Evolutionary conservation across 2,888 invertebrate genomes (phyloP), one percentile per base, ranked within the genome.

Genomic region (Drosophila sordidula): DNA sequence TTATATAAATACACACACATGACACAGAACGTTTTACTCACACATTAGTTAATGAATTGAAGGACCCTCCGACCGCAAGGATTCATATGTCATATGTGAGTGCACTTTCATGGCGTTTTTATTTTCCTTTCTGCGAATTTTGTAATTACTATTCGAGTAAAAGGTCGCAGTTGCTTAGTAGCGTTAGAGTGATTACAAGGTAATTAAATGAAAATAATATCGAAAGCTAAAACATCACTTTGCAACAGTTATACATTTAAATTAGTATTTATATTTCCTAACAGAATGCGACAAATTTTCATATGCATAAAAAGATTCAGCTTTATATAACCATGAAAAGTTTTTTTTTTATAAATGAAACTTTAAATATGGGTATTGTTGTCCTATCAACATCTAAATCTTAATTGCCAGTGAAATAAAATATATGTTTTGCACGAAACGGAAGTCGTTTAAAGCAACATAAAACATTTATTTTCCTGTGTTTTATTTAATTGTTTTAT

Each of bases 1-100:
- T 74, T 77, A 56, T 70, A 80, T 89, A 83, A 83, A 83, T 81
- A 84, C 51, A 38, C 16, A 49, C 14, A 44, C 26, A 66, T 32
- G 67, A 34, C 51, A 54, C 57, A 47, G 46, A 74, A 59, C 75
- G 39, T 56, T 62, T 61, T 66, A 52, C 61, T 47, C 67, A 55
- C 58, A 67, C 74, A 75, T 68, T 79, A 75, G 46, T 69, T 50
- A 79, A 75, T 56, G 32, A 61, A 62, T 62, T 55, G 64, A 73
- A 73, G 49, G 41, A 58, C 41, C 26, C 50, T 9, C 34, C 11
- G 11, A 4, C 12, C 34, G 5, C 34, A 34, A 34, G 34, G 34
- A 34, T 1, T 34, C 34, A 34, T 3, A 34, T 34, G 12, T 34
- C 34, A 34, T 34, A 4, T 12, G 34, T 0, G 49, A 38, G 25